Conservation (phyloP, 2,113 vertebrate species). For the Bucco capensis region DNA sequence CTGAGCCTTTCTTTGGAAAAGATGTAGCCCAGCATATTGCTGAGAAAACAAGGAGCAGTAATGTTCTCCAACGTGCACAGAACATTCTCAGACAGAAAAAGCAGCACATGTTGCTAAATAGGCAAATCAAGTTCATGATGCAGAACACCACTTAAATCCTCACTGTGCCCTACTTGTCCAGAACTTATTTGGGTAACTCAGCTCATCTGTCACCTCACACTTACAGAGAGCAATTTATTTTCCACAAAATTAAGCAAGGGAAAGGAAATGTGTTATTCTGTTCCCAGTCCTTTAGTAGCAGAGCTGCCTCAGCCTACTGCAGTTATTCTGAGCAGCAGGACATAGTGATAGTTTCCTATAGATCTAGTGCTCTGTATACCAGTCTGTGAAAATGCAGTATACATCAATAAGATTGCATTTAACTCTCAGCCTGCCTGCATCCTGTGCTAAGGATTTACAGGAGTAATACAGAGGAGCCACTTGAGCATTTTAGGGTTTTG, state of each 20-base stretch:
- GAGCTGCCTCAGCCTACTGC: not conserved
- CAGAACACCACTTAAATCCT: not conserved
- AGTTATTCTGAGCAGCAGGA: not conserved
- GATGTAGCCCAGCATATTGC: not conserved
- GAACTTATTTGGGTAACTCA: not conserved
- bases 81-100: not conserved
- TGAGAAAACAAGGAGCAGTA: not conserved
- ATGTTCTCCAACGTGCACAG: not conserved
- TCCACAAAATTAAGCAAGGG: not conserved
- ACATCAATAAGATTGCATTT: not conserved
- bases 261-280: fast-evolving
- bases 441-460: not conserved
- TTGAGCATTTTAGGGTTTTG: not conserved
- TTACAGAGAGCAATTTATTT: not conserved
- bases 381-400: not conserved
- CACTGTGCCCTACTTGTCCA: not conserved
- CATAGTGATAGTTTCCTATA: not conserved
- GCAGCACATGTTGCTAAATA: not conserved
- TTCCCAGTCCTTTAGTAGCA: not conserved
- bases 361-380: not conserved
- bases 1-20: not conserved
- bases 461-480: not conserved
- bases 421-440: not conserved
- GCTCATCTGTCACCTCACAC: not conserved
- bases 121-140: not conserved